Evolutionary conservation across 1,140 invertebrate species (phyloP).

Genomic region (Diuraphis noxia): DNA sequence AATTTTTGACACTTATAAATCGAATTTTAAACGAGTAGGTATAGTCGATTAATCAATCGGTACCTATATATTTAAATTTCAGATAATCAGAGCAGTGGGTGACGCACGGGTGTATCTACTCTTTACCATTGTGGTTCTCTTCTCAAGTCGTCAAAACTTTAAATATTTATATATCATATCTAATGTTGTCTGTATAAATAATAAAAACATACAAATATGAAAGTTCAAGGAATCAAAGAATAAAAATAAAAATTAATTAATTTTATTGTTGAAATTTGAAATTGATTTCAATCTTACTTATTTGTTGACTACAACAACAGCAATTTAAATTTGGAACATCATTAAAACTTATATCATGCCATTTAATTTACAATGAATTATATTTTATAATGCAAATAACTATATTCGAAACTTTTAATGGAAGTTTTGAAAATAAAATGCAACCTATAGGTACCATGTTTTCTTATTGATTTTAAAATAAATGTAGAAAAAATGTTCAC

Average conservation of each 20-base stretch:
- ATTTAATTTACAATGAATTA: background rate
- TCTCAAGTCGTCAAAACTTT: background rate
- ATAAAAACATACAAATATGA: background rate
- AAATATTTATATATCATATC: background rate
- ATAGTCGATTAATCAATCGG: background rate
- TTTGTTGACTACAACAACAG: no score
- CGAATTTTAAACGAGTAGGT: background rate
- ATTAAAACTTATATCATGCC: background rate
- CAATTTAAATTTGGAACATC: background rate
- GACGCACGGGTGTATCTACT: background rate
- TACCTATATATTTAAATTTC: no score
- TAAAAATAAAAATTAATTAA: background rate
- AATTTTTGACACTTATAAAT: background rate
- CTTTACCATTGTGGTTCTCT: background rate
- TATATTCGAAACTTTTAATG: background rate
- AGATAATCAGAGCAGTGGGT: no score
- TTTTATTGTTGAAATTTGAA: background rate
- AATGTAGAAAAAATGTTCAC: background rate
- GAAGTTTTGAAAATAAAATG: background rate
- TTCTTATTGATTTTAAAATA: background rate
- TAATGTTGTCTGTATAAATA: background rate
- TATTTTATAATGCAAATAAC: background rate
- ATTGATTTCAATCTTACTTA: no score
- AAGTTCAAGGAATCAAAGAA: background rate
- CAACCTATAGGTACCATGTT: background rate